phyloP scores from a whole-genome alignment of 2,888 invertebrate genomes.

The Rhagonycha lutea region DNA sequence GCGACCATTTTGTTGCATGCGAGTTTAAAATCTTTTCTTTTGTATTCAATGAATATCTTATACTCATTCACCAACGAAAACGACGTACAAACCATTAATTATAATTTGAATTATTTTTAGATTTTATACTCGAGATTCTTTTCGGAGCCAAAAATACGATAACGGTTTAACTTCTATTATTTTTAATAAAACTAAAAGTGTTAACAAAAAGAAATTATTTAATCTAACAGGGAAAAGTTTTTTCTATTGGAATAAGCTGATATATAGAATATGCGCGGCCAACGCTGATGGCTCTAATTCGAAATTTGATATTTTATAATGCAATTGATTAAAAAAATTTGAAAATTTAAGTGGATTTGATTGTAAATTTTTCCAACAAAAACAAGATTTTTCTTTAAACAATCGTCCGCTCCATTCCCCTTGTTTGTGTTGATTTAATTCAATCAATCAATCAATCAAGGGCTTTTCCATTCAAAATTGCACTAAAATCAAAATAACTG shows the following conservation, averaged over 20 bases:
- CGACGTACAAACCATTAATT: background rate
- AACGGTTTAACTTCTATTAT: background rate
- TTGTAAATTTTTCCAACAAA: too few species aligned
- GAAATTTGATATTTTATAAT: too few species aligned
- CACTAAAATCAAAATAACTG: too few species aligned
- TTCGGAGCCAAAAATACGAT: background rate
- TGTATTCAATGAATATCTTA: background rate
- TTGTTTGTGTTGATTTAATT: too few species aligned
- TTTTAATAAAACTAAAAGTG: background rate
- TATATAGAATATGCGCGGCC: too few species aligned
- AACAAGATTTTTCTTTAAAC: too few species aligned
- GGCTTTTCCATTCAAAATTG: too few species aligned
- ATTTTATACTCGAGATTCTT: background rate
- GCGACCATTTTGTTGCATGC: background rate
- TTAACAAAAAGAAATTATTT: background rate
- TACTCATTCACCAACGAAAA: background rate
- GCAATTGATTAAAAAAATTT: too few species aligned
- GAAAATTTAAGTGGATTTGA: too few species aligned
- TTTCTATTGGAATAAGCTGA: background rate
- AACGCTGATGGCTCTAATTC: too few species aligned
- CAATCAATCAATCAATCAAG: too few species aligned
- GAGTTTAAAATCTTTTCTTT: background rate
- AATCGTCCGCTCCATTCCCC: too few species aligned
- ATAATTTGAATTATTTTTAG: constrained; percentile 1
- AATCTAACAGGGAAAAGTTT: background rate